These are phyloP conservation scores for Paramuricea clavata DNA, from an alignment of 92 coral and sea anemone genomes.

Conservation along the genomic window DNA sequence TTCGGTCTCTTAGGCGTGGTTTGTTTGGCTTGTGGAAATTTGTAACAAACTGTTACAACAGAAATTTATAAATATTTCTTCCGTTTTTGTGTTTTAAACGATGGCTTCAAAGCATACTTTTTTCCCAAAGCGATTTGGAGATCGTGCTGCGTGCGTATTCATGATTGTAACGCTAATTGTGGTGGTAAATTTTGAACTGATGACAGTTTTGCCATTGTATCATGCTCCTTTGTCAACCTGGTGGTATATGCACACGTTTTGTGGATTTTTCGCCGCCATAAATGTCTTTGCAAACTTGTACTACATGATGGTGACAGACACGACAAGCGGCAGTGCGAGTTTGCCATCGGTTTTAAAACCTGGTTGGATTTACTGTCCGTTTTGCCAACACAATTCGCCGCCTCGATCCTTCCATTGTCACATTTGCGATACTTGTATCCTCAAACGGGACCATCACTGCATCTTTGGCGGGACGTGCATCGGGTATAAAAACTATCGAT, in stretches of 20 bases:
- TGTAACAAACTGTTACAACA: not conserved
- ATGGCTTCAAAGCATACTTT: slow-evolving; percentile 46
- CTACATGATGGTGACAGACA: slow-evolving; percentile 85
- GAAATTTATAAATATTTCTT: not conserved
- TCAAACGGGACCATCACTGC: slow-evolving; percentile 96
- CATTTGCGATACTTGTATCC: slow-evolving; percentile 85
- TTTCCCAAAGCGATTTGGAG: slow-evolving; percentile 81
- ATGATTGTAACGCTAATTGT: slow-evolving; percentile 82
- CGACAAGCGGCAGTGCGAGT: slow-evolving; percentile 83
- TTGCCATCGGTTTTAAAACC: slow-evolving; percentile 91
- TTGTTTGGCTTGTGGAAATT: not conserved
- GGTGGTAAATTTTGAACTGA: slow-evolving; percentile 84
- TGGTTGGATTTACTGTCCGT: slow-evolving; percentile 97
- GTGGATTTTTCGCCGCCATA: slow-evolving; percentile 80
- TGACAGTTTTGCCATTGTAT: slow-evolving; percentile 84
- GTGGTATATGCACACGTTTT: slow-evolving; percentile 80
- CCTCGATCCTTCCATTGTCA: slow-evolving; percentile 94
- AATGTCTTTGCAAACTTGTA: slow-evolving; percentile 94
- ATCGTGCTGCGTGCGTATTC: slow-evolving; percentile 82
- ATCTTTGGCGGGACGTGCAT: slow-evolving; percentile 93
- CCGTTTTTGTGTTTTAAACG: not conserved
- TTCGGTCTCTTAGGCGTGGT: slow-evolving; percentile 21
- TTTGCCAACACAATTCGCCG: slow-evolving; percentile 91
- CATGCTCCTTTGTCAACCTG: slow-evolving; percentile 78
- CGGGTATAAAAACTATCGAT: slow-evolving; percentile 95